Conservation (phyloP, 2,888 invertebrate genomes). For the Argyresthia albistria region DNA sequence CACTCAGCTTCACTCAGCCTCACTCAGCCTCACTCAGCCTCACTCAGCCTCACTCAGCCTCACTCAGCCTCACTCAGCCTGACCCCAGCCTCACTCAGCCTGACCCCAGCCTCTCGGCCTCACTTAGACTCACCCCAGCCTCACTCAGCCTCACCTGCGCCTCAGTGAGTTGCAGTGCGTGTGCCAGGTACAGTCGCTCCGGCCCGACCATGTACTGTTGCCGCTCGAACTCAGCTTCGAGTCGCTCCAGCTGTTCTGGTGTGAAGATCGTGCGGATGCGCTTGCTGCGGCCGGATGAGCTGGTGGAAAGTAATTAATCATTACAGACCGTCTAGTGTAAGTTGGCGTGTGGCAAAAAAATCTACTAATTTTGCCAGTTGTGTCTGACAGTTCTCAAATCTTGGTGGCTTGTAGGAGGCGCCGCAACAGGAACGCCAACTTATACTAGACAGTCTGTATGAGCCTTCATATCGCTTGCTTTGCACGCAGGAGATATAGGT, state of each 20-base stretch:
- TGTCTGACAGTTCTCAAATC: too few relatives aligned
- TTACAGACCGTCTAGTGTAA: too few relatives aligned
- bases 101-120: too few relatives aligned
- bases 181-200: slow-evolving; percentile 92
- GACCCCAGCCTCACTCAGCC: slow-evolving; percentile 10
- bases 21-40: too few relatives aligned
- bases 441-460: too few relatives aligned
- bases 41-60: slow-evolving; percentile 76
- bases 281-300: slow-evolving; percentile 78
- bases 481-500: too few relatives aligned
- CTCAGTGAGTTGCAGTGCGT: slow-evolving; percentile 88
- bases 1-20: slow-evolving; percentile 94
- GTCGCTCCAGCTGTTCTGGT: slow-evolving; percentile 92
- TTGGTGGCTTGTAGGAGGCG: too few relatives aligned
- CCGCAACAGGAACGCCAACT: too few relatives aligned
- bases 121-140: slow-evolving; percentile 51
- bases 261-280: slow-evolving; percentile 97
- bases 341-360: too few relatives aligned
- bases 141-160: slow-evolving; percentile 80
- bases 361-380: too few relatives aligned
- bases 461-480: too few relatives aligned
- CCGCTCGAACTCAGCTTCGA: slow-evolving; percentile 95
- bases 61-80: too few relatives aligned
- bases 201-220: slow-evolving; percentile 99
- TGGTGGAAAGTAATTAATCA: slow-evolving; percentile 15